Evolutionary conservation across 2,888 invertebrate species (phyloP).

Genomic region (Noctuana brunneofusca): DNA sequence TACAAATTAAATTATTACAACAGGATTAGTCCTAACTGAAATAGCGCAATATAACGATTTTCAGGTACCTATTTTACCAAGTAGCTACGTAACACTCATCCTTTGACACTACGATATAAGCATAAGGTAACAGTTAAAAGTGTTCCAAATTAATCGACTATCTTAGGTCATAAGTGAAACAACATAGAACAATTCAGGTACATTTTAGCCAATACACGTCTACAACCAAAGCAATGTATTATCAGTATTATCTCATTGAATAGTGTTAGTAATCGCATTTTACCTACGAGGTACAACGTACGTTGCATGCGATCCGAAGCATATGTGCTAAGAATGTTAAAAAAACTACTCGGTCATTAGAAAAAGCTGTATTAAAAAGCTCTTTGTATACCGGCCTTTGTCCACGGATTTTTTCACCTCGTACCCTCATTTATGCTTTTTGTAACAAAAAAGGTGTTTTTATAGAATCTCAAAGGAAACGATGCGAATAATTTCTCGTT

Average conservation of each 20-base stretch:
- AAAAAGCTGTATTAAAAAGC: conserved; percentile 70
- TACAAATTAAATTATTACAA: background rate
- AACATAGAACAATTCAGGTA: too few species aligned
- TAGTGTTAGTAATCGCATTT: background rate
- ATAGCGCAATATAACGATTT: too few species aligned
- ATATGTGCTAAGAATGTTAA: conserved; percentile 40
- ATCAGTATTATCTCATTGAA: background rate
- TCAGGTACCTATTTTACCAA: too few species aligned
- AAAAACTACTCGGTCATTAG: conserved; percentile 64
- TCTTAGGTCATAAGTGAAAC: background rate
- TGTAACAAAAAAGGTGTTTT: conserved; percentile 76
- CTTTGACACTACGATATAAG: too few species aligned
- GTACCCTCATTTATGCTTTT: conserved; percentile 75
- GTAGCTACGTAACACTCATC: too few species aligned
- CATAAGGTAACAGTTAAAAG: too few species aligned
- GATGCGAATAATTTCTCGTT: conserved; percentile 82
- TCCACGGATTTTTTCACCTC: conserved; percentile 69
- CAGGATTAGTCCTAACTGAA: too few species aligned
- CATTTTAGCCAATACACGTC: too few species aligned
- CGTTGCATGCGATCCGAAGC: conserved; percentile 5
- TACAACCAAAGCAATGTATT: too few species aligned
- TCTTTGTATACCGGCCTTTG: conserved; percentile 73
- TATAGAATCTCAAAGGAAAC: conserved; percentile 78
- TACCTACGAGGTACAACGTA: background rate
- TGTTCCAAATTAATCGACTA: background rate